Conservation (phyloP, 2,113 vertebrate genomes). For the Platycercus adscitus region DNA sequence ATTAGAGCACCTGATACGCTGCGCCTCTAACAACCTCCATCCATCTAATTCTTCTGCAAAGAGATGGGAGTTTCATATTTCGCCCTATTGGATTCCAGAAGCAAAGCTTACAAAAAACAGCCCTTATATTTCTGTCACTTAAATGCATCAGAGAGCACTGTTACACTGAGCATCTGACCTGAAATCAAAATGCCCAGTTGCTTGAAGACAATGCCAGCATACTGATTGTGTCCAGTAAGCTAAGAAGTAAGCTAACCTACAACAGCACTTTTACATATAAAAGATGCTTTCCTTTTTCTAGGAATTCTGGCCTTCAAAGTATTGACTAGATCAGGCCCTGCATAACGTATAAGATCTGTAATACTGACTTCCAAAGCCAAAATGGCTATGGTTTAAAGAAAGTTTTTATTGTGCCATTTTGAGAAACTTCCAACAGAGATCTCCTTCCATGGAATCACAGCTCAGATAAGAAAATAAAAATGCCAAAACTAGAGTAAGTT, state of each 20-base stretch:
- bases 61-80: neutral
- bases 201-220: neutral
- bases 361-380: neutral
- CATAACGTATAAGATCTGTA: neutral
- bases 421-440: neutral
- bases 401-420: neutral
- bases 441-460: neutral
- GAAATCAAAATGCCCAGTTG: neutral
- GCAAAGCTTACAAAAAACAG: neutral
- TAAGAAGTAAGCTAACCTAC: neutral
- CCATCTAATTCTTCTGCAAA: neutral
- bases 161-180: neutral
- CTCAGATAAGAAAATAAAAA: neutral
- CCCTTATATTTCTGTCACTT: neutral
- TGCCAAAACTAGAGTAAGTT: neutral
- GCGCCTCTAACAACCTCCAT: neutral
- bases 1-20: neutral
- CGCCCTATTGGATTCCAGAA: neutral
- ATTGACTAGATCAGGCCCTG: neutral
- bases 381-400: neutral
- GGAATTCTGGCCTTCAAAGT: neutral
- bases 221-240: neutral
- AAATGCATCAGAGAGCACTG: neutral
- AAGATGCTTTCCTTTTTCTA: neutral
- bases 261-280: neutral